Conservation (phyloP, 1,140 invertebrate species). For the Solenopsis invicta region DNA sequence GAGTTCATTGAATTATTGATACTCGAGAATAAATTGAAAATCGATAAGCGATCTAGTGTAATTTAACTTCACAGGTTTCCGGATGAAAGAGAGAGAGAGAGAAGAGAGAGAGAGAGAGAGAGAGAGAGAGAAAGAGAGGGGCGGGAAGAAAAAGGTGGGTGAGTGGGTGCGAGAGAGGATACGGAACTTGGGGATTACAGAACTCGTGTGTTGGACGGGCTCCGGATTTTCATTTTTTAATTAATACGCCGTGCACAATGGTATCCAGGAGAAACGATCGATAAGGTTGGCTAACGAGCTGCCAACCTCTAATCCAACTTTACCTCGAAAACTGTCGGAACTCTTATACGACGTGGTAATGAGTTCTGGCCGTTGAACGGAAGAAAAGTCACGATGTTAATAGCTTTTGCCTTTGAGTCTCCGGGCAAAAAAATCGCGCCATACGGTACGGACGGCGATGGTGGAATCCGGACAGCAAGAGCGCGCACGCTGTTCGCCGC, state of each 20-base stretch:
- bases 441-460: not conserved
- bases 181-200: constrained; percentile 59
- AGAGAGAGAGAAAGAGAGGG: not conserved
- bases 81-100: not conserved
- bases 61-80: constrained; percentile 53
- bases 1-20: constrained; percentile 65
- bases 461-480: constrained; percentile 15
- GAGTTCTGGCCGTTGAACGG: constrained; percentile 67
- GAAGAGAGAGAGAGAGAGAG: not conserved
- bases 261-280: constrained; percentile 52
- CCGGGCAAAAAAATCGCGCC: constrained; percentile 48
- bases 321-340: constrained; percentile 72
- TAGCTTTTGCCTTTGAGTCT: constrained; percentile 68
- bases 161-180: not conserved
- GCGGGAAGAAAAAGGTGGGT: too few relatives aligned
- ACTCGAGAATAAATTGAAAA: constrained; percentile 73
- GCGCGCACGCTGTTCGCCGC: not conserved
- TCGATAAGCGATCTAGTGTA: constrained; percentile 60
- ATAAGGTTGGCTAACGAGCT: constrained; percentile 74
- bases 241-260: constrained; percentile 70
- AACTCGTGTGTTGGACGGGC: constrained; percentile 53
- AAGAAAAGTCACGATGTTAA: constrained; percentile 71
- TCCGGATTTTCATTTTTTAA: constrained; percentile 73
- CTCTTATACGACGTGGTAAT: constrained; percentile 74
- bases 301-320: constrained; percentile 75